Evolutionary conservation across 2,113 vertebrate species (phyloP).

Genomic region (Polypterus senegalus): DNA sequence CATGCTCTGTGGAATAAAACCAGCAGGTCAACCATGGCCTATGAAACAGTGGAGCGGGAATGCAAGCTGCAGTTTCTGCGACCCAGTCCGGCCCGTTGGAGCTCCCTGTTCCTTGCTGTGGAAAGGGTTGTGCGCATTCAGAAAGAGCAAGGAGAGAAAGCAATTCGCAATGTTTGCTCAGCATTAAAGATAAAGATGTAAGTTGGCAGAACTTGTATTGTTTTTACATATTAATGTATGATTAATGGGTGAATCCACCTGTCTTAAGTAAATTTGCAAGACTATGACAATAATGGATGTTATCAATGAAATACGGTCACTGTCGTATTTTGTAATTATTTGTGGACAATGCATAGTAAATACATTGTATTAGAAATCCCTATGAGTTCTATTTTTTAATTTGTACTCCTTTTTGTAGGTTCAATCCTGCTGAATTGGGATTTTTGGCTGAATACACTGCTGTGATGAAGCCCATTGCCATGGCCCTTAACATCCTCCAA

Average conservation of each 20-base stretch:
- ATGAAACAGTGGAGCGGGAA: constrained; percentile 12
- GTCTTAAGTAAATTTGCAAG: no score
- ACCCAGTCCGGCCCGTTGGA: constrained; percentile 12
- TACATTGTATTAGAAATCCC: no score
- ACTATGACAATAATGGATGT: neutral
- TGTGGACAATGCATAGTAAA: no score
- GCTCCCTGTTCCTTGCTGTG: constrained; percentile 9
- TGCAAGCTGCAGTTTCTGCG: constrained; percentile 7
- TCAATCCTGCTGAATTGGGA: constrained; percentile 11
- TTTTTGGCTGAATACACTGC: constrained; percentile 6
- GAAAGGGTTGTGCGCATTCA: constrained; percentile 10
- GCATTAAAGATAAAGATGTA: neutral
- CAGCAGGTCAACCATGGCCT: constrained; percentile 10
- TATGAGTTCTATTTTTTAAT: no score
- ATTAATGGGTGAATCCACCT: neutral
- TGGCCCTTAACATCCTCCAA: constrained; percentile 5
- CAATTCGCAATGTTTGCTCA: constrained; percentile 10
- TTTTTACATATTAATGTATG: neutral
- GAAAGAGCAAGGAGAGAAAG: constrained; percentile 10
- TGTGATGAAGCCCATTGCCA: constrained; percentile 11
- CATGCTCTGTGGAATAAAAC: constrained; percentile 13
- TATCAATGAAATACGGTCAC: neutral
- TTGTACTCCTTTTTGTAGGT: neutral
- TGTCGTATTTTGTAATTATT: neutral
- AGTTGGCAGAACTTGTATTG: neutral